A percentile compares a stretch with the other conserved stretches of the same genome.
These are phyloP conservation scores for Apotomis capreana DNA, from an alignment of 2,888 invertebrate species.

Conservation along the genomic window DNA sequence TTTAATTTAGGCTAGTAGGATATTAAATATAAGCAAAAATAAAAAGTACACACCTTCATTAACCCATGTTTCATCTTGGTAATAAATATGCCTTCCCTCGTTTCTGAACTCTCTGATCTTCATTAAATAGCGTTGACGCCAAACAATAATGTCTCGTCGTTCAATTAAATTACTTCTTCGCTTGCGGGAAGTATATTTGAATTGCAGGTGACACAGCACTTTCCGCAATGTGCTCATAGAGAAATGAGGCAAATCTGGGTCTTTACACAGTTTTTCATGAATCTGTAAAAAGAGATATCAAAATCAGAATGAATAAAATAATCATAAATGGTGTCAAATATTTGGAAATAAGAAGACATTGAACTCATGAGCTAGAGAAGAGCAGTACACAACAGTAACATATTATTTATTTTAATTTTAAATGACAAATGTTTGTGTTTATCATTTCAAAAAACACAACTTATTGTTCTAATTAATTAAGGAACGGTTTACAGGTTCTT, in stretches of 20 bases:
- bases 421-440: too few species aligned
- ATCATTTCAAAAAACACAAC: too few species aligned
- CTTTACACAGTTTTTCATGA: not conserved
- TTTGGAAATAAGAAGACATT: too few species aligned
- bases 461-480: too few species aligned
- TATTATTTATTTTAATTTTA: too few species aligned
- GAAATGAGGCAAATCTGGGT: not conserved
- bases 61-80: not conserved
- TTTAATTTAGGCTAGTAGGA: not conserved
- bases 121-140: not conserved
- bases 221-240: not conserved
- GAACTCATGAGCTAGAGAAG: too few species aligned
- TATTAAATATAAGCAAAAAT: not conserved
- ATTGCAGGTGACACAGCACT: not conserved
- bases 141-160: not conserved
- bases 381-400: too few species aligned
- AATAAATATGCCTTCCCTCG: not conserved
- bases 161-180: slow-evolving; percentile 1
- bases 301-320: too few species aligned
- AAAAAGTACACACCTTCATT: not conserved
- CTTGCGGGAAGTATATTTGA: slow-evolving; percentile 8
- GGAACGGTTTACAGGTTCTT: too few species aligned
- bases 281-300: not conserved
- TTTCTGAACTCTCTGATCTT: not conserved
- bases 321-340: too few species aligned